Percentiles rank a stretch among this genome's conserved stretches.
These are phyloP conservation scores for Lutjanus campechanus DNA, from an alignment of 2,797 vertebrate genomes.

Conservation along the genomic window DNA sequence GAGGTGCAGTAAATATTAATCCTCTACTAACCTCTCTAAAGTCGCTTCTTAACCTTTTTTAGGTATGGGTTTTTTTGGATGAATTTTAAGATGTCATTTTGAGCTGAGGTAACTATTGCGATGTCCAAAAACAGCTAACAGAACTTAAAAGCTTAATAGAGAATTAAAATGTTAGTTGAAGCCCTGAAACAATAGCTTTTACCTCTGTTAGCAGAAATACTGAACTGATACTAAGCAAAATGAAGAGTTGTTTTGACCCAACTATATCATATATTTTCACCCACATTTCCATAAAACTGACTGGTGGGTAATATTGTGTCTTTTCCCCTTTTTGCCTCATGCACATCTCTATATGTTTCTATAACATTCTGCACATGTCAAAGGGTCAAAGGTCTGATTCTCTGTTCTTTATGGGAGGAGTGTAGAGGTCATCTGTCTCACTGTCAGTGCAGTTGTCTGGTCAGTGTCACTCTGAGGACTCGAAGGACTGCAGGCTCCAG, in stretches of 20 bases:
- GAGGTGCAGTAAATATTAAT: no score
- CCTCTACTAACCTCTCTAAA: not conserved
- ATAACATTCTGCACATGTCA: slow-evolving; percentile 8
- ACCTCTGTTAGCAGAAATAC: not conserved
- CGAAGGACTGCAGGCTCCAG: slow-evolving; percentile 5
- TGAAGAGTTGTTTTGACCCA: not conserved
- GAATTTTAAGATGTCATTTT: not conserved
- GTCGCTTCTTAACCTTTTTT: not conserved
- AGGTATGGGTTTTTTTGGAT: not conserved
- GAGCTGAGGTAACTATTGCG: not conserved
- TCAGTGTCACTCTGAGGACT: slow-evolving; percentile 22
- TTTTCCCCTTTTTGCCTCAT: not conserved
- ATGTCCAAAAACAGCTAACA: not conserved
- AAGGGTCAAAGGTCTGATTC: not conserved
- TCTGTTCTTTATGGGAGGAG: slow-evolving; percentile 21
- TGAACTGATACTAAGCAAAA: not conserved
- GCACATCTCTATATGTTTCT: not conserved
- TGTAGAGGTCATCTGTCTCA: slow-evolving; percentile 12
- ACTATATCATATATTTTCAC: not conserved
- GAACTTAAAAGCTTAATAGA: not conserved
- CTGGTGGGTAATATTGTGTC: not conserved
- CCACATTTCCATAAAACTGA: not conserved
- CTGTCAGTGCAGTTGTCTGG: slow-evolving; percentile 19
- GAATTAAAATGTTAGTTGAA: not conserved
- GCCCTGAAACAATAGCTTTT: no score